phyloP scores from a whole-genome alignment of 2,888 invertebrate genomes.

The Brachyptera risi region DNA sequence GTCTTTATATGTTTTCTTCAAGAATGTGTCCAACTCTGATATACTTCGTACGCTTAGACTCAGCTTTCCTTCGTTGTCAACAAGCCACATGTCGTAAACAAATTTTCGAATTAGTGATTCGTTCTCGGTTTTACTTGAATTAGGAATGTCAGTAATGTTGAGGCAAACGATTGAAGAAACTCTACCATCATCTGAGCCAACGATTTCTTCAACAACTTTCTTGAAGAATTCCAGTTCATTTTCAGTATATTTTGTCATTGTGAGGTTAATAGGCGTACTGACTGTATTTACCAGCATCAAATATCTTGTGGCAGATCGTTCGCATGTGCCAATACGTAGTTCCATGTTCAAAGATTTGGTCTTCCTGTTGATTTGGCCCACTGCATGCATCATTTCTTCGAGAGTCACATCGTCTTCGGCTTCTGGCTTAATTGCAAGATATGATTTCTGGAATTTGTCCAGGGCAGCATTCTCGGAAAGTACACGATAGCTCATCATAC shows the following conservation, averaged over 20 bases:
- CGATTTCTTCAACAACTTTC: constrained; percentile 2
- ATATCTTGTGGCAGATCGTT: background rate
- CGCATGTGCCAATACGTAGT: background rate
- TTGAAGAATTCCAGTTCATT: background rate
- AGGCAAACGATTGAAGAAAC: background rate
- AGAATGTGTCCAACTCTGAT: background rate
- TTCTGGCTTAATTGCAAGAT: background rate
- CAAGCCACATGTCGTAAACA: background rate
- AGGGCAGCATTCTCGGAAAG: background rate
- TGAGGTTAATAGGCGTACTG: background rate
- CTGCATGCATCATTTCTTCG: background rate
- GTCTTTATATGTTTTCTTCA: background rate
- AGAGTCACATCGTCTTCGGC: background rate
- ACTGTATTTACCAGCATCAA: background rate
- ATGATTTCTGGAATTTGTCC: background rate
- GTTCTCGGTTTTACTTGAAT: background rate
- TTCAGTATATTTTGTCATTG: background rate
- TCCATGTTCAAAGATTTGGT: background rate
- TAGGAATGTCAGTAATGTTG: background rate
- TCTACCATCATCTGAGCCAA: background rate
- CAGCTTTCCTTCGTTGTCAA: background rate
- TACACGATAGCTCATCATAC: background rate
- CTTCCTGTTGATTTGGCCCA: background rate
- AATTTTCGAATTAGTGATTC: background rate
- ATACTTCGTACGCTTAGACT: background rate